These are phyloP conservation scores for Oryzias curvinotus DNA, from an alignment of 2,113 vertebrate species.

Conservation along the genomic window DNA sequence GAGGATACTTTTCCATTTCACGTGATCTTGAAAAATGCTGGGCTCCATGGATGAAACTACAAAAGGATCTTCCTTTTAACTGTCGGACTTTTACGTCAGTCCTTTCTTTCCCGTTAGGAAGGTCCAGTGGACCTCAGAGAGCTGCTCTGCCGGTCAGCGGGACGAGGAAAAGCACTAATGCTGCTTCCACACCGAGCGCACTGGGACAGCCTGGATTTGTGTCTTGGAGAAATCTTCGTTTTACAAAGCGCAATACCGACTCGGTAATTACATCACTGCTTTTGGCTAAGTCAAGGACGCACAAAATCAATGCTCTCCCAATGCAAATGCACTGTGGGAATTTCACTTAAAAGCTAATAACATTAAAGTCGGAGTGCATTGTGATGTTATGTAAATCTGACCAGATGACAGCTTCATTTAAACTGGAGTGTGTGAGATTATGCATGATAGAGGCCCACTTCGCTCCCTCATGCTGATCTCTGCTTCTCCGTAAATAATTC, in stretches of 20 bases:
- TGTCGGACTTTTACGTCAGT: constrained; percentile 14
- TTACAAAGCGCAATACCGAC: constrained; percentile 57
- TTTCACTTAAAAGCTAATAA: constrained; percentile 75
- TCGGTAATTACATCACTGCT: constrained; percentile 72
- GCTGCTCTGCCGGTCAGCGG: constrained; percentile 26
- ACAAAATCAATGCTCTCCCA: constrained; percentile 69
- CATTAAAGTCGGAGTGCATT: constrained; percentile 67
- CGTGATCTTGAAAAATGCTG: constrained; percentile 24
- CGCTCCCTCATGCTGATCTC: constrained; percentile 49
- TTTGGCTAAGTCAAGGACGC: constrained; percentile 66
- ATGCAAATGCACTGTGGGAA: constrained; percentile 65
- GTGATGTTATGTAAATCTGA: constrained; percentile 80
- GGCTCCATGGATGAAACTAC: constrained; percentile 20
- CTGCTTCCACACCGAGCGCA: constrained; percentile 19
- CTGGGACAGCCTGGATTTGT: constrained; percentile 26
- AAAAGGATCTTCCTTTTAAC: constrained; percentile 20
- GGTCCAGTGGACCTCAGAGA: constrained; percentile 13
- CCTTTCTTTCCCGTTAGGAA: not conserved
- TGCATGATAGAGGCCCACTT: constrained; percentile 64
- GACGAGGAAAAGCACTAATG: constrained; percentile 15
- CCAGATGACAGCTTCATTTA: constrained; percentile 72
- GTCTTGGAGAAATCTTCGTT: constrained; percentile 40
- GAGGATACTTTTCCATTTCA: constrained; percentile 32
- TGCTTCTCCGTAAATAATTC: constrained; percentile 69
- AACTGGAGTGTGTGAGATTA: constrained; percentile 65